Conservation (phyloP, 2,797 vertebrate genomes). For the Tauraco hartlaubi region DNA sequence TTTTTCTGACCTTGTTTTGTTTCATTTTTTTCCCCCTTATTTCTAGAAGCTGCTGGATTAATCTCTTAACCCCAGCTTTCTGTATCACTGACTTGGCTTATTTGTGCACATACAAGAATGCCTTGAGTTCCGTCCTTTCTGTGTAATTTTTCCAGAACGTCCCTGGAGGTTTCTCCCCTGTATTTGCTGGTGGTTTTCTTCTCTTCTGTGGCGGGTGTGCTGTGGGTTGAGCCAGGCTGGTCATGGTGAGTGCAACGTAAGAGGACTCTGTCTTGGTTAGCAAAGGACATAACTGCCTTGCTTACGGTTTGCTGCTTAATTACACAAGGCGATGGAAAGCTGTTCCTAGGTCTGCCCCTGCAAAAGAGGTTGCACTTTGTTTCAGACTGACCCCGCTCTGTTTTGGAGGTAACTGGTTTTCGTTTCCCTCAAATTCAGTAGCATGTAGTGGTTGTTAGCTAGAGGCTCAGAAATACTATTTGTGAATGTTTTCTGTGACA, state of each 20-base stretch:
- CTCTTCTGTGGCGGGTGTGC: neutral
- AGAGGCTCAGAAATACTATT: neutral
- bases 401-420: neutral
- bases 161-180: neutral
- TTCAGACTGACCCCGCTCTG: neutral
- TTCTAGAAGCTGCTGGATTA: neutral
- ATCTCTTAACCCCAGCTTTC: neutral
- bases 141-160: neutral
- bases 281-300: neutral
- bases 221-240: neutral
- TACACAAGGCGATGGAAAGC: neutral
- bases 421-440: neutral
- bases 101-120: neutral
- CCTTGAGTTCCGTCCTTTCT: neutral
- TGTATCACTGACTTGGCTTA: neutral
- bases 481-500: neutral
- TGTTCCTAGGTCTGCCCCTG: neutral
- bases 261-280: neutral
- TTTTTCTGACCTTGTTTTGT: neutral
- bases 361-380: neutral
- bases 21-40: neutral
- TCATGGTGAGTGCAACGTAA: fast-evolving
- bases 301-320: neutral
- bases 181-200: neutral
- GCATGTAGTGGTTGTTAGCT: neutral